phyloP scores from a whole-genome alignment of 1,140 invertebrate species.

The Campodea augens region DNA sequence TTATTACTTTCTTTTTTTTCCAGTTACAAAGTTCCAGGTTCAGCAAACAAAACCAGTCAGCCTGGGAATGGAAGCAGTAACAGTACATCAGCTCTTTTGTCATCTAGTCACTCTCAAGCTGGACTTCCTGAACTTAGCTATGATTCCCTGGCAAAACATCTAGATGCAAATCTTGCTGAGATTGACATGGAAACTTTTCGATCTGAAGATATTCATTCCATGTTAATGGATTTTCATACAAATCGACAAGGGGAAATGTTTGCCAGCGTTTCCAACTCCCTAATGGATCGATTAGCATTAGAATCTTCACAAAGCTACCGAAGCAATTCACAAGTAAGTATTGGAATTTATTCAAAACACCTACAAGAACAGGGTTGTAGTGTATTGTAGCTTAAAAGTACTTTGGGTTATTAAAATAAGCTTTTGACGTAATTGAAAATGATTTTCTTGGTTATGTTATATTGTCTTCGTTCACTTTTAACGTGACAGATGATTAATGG shows the following conservation, averaged over 20 bases:
- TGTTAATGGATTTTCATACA: conserved; percentile 42
- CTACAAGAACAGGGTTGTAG: not conserved
- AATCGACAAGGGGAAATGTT: conserved; percentile 48
- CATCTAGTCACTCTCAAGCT: conserved; percentile 52
- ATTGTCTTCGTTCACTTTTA: too few species aligned
- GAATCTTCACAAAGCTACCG: conserved; percentile 50
- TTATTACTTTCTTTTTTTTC: too few species aligned
- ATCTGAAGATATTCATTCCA: conserved; percentile 71
- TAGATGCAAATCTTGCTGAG: conserved; percentile 81
- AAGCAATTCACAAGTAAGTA: conserved; percentile 43
- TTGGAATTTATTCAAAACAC: not conserved
- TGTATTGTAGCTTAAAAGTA: not conserved
- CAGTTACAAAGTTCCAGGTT: conserved; percentile 56
- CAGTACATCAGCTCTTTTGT: too few species aligned
- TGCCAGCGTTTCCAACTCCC: conserved; percentile 56
- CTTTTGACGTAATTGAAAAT: too few species aligned
- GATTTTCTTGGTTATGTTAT: too few species aligned
- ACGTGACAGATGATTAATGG: too few species aligned
- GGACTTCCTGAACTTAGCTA: conserved; percentile 46
- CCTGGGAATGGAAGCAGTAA: too few species aligned
- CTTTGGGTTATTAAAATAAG: not conserved
- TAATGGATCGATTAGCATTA: conserved; percentile 58
- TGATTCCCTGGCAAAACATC: conserved; percentile 63
- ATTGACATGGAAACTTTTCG: conserved; percentile 87
- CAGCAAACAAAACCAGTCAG: conserved; percentile 26